phyloP scores from a whole-genome alignment of 2,113 vertebrate genomes.

The Oryctolagus cuniculus region mOryCun1.1 NC_091440.1:105801001-105801500 shows the following conservation, averaged over 20 bases:
- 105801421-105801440: background rate
- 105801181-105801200: background rate
- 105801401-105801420: background rate
- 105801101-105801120: background rate
- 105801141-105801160: background rate
- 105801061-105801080: no score
- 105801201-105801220: background rate
- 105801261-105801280: background rate
- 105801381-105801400: background rate
- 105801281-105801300: background rate
- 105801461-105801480: no score
- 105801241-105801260: background rate
- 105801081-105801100: background rate
- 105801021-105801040: accelerated
- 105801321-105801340: accelerated
- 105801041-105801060: background rate
- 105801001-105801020: background rate
- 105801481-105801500: background rate
- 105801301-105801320: background rate
- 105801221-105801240: background rate
- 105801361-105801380: background rate
- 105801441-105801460: background rate
- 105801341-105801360: background rate
- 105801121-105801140: background rate
- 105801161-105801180: background rate